These are phyloP conservation scores for Zygothrica quintamaculata DNA, from an alignment of 2,888 invertebrate genomes.

Conservation along the genomic window DNA sequence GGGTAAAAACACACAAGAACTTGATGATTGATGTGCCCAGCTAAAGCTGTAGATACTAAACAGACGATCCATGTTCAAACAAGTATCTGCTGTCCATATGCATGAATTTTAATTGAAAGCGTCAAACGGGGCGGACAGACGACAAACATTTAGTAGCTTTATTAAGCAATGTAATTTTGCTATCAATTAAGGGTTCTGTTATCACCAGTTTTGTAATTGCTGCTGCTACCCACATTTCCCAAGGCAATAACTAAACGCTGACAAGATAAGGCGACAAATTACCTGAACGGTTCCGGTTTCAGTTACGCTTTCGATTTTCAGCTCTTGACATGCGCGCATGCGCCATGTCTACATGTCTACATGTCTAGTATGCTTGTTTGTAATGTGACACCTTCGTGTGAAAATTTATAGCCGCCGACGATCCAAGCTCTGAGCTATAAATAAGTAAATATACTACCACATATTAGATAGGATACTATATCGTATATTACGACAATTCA, in stretches of 20 bases:
- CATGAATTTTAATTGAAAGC: constrained; percentile 67
- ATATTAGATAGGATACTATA: constrained; percentile 40
- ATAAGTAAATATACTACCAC: constrained; percentile 44
- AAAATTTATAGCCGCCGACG: constrained; percentile 68
- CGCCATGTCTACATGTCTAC: constrained; percentile 29
- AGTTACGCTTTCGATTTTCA: constrained; percentile 9
- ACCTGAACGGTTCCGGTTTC: constrained; percentile 61
- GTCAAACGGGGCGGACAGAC: constrained; percentile 81
- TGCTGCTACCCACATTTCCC: constrained; percentile 61
- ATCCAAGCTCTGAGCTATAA: constrained; percentile 43
- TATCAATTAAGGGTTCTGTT: constrained; percentile 41
- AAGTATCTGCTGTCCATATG: too few species aligned
- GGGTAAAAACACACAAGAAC: neutral
- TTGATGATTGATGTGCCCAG: constrained; percentile 62
- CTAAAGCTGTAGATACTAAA: constrained; percentile 1
- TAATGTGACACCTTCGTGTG: constrained; percentile 78
- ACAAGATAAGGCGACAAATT: constrained; percentile 80
- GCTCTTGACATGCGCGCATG: constrained; percentile 32
- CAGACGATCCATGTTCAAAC: constrained; percentile 14
- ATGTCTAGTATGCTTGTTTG: constrained; percentile 62
- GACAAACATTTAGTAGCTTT: constrained; percentile 64
- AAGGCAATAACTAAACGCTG: constrained; percentile 61
- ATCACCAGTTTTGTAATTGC: constrained; percentile 35
- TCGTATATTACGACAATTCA: constrained; percentile 71
- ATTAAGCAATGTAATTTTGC: constrained; percentile 52